Evolutionary conservation across 2,797 vertebrate genomes (phyloP), one percentile per base, ranked within the genome.

Genomic region (Phoeniculus purpureus): DNA sequence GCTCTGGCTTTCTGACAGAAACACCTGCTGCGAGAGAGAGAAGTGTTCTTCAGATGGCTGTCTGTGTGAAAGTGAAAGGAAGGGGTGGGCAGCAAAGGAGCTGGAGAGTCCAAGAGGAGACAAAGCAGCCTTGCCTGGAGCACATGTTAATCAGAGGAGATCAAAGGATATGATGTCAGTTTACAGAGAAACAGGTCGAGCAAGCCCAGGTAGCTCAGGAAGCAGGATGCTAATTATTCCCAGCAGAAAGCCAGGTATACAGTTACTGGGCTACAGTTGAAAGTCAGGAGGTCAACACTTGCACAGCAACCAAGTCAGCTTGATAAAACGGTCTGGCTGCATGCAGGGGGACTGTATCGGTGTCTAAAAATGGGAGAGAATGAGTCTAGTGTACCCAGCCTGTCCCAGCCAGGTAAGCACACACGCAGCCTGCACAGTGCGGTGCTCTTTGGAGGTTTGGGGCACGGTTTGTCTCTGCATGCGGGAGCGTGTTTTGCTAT

Each of bases 141-240:
- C 90, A 76, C 95, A 92, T 94, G 96, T 96, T 96, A 94, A 96
- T 95, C 89, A 87, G 94, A 87, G 80, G 89, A 97, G 97, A 97
- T 97, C 97, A 98, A 97, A 98, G 98, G 96, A 91, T 97, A 93
- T 98, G 97, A 98, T 98, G 98, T 98, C 97, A 98, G 95, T 97
- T 96, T 96, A 97, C 88, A 94, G 97, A 97, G 97, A 98, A 99
- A 99, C 98, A 98, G 98, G 99, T 99, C 98, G 91, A 98, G 98
- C 98, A 97, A 98, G 98, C 98, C 95, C 97, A 98, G 98, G 98
- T 98, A 97, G 97, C 96, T 96, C 96, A 97, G 98, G 98, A 98
- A 98, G 98, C 97, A 95, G 97, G 96, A 94, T 97, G 85, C 97
- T 98, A 98, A 98, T 98, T 97, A 97, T 97, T 97, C 96, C 95